These are phyloP conservation scores for Arenaria interpres DNA, from an alignment of 2,113 vertebrate species.

Conservation along the genomic window DNA sequence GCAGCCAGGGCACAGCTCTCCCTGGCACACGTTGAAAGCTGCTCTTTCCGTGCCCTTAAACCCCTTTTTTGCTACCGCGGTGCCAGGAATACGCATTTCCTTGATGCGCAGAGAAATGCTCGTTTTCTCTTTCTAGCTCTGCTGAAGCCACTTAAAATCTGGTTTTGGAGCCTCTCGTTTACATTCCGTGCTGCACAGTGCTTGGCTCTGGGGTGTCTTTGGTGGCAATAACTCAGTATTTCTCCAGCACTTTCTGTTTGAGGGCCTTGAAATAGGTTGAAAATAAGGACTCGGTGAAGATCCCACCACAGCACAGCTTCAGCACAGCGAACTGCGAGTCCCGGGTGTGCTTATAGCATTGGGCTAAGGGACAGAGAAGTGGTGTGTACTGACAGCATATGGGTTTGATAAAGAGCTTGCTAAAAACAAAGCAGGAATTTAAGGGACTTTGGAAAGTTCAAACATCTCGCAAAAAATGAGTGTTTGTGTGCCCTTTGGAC, in stretches of 20 bases:
- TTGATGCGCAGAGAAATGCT: rapidly evolving
- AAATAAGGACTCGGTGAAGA: not conserved
- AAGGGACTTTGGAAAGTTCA: not conserved
- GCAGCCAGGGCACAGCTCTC: not conserved
- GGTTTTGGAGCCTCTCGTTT: rapidly evolving
- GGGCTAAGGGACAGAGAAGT: not conserved
- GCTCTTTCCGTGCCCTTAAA: not conserved
- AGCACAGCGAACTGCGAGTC: too few species aligned
- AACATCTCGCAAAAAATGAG: not conserved
- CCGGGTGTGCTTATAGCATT: not conserved
- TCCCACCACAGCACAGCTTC: not conserved
- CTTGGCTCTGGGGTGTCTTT: not conserved
- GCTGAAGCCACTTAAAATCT: not conserved
- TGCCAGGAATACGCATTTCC: not conserved
- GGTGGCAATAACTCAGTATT: not conserved
- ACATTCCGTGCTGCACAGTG: not conserved
- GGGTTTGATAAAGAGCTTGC: not conserved
- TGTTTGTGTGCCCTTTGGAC: not conserved
- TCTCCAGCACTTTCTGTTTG: not conserved
- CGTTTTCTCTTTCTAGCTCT: not conserved
- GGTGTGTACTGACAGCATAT: not conserved
- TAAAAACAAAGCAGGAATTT: not conserved
- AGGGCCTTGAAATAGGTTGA: not conserved
- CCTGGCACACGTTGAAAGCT: not conserved
- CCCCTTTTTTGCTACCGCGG: rapidly evolving